Evolutionary conservation across 2,797 vertebrate species (phyloP).

Genomic region (Lateolabrax maculatus): DNA sequence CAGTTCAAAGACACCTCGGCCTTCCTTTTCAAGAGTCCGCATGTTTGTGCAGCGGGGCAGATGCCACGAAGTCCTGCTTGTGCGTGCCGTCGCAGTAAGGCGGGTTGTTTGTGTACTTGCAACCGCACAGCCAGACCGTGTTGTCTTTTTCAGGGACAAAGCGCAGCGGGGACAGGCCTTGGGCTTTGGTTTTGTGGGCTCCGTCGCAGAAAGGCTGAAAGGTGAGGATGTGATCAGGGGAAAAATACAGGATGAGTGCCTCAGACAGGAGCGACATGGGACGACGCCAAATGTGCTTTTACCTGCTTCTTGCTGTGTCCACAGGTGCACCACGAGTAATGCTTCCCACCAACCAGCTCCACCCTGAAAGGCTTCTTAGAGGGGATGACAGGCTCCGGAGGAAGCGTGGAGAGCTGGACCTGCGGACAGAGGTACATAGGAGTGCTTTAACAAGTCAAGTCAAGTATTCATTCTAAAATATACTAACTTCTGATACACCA

Average conservation of each 20-base stretch:
- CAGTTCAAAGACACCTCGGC: neutral
- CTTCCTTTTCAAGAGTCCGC: conserved; percentile 38
- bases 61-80: conserved; percentile 75
- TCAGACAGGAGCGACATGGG: neutral
- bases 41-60: conserved; percentile 43
- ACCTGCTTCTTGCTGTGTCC: conserved; percentile 91
- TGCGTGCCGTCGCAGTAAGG: conserved; percentile 87
- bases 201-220: conserved; percentile 92
- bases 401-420: conserved; percentile 61
- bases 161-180: conserved; percentile 80
- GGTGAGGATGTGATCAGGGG: neutral
- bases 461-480: neutral
- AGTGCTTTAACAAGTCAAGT: too few relatives aligned
- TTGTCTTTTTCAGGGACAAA: conserved; percentile 81
- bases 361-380: conserved; percentile 87
- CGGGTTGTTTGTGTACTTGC: conserved; percentile 86
- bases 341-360: conserved; percentile 86
- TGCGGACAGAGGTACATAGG: conserved; percentile 11
- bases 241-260: neutral
- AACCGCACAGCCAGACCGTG: conserved; percentile 86
- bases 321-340: conserved; percentile 90
- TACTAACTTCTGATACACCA: too few relatives aligned
- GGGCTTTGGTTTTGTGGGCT: conserved; percentile 81
- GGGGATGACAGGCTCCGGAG: conserved; percentile 77
- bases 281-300: neutral